Evolutionary conservation across 2,113 vertebrate genomes (phyloP), one percentile per base, ranked within the genome.

Genomic region (Lepus europaeus): DNA sequence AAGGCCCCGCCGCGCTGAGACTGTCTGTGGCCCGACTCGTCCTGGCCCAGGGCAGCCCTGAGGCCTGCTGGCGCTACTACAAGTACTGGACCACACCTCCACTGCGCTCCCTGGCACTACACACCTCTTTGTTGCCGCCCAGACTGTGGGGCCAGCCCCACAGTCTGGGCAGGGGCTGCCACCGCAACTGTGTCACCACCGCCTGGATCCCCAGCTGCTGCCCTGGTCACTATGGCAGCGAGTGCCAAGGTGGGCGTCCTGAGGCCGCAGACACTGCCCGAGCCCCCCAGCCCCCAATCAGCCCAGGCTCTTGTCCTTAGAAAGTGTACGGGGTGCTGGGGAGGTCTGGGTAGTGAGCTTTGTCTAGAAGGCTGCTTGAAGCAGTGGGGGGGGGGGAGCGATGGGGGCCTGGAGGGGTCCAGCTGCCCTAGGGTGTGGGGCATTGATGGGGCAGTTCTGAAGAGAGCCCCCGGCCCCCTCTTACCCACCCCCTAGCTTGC

Each of bases 181-280:
- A 27, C 93, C 98, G 98, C 89, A 96, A 94, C 56, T 99, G 99
- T 9, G 23, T 96, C 49, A 98, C 81, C 25, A 61, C 92, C 5
- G 68, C 80, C 8, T 99, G 99, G 99, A 56, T 95, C 69, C 98
- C 98, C 0, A 98, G 98, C 80, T 99, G 99, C 97, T 99, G 99
- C 95, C 98, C 98, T 9, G 99, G 99, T 94, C 99, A 99, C 97
- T 99, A 99, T 1, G 98, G 99, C 93, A 97, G 90, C 39, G 98
- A 99, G 95, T 99, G 99, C 72, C 98, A 96, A 96, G 99, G 99
- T 99, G 92, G 98, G 97, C 7, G 12, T 59, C 63, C 20, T 2
- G 0, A 4, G 0, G 0, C 0, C 3, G 8, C 9, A 14, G 56
- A 56, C 8, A 6, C 29, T 0, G 0, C 9, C 1, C 0, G 6